These are phyloP conservation scores for Suillia variegata DNA, from an alignment of 2,888 invertebrate genomes.

Conservation along the genomic window DNA sequence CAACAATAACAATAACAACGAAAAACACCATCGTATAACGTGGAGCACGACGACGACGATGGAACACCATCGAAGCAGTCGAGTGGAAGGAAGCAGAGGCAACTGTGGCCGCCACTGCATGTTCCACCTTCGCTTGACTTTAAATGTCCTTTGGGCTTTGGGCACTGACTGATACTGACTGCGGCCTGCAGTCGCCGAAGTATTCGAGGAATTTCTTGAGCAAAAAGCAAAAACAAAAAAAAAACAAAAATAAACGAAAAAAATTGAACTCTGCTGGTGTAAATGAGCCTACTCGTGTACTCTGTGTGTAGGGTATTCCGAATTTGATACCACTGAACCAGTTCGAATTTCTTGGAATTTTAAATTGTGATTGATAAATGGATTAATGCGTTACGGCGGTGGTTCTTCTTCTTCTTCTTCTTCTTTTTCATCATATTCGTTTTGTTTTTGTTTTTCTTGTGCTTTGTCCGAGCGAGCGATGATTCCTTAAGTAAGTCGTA, in stretches of 20 bases:
- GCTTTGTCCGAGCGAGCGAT: background rate
- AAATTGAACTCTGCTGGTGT: background rate
- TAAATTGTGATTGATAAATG: slow-evolving; percentile 29
- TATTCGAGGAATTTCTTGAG: background rate
- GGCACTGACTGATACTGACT: no score
- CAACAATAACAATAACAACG: background rate
- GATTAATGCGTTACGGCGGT: slow-evolving; percentile 24
- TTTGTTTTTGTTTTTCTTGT: background rate
- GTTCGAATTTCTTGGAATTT: slow-evolving; percentile 29
- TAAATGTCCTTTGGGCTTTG: no score
- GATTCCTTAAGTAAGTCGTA: no score
- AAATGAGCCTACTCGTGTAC: background rate
- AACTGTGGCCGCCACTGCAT: background rate
- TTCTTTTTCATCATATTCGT: slow-evolving; percentile 1
- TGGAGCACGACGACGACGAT: no score
- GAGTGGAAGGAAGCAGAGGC: background rate
- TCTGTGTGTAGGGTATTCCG: no score
- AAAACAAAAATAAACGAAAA: background rate
- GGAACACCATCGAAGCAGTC: no score
- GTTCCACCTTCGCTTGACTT: background rate
- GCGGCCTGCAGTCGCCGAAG: background rate
- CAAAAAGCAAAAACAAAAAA: background rate
- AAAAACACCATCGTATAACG: no score
- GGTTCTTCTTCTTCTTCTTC: slow-evolving; percentile 9
- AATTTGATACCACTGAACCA: slow-evolving; percentile 24